phyloP scores from a whole-genome alignment of 2,113 vertebrate species.

The Cisticola juncidis region DNA sequence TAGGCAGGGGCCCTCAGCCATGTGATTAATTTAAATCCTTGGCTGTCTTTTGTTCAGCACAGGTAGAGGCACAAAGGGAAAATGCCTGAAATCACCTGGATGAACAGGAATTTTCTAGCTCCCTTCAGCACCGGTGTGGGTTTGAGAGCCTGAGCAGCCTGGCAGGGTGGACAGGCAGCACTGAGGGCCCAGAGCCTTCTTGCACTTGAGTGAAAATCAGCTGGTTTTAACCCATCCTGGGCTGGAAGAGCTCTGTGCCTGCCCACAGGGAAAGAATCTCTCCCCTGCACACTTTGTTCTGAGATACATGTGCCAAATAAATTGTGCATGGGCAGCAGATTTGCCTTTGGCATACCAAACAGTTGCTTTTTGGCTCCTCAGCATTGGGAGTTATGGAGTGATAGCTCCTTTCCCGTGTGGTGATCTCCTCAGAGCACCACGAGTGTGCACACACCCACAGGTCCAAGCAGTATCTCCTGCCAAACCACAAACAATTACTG shows the following conservation, averaged over 20 bases:
- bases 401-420: background rate
- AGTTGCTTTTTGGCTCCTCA: background rate
- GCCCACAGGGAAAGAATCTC: background rate
- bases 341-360: background rate
- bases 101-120: background rate
- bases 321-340: background rate
- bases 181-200: background rate
- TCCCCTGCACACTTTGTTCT: fast-evolving
- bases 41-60: background rate
- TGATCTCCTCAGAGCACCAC: background rate
- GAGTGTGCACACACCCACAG: background rate
- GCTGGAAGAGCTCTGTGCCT: background rate
- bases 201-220: background rate
- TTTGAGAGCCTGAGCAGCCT: background rate
- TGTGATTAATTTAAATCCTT: background rate
- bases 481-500: background rate
- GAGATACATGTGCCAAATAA: fast-evolving
- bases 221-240: background rate
- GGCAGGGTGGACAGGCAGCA: background rate
- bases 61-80: background rate
- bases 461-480: background rate
- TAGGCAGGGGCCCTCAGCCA: fast-evolving
- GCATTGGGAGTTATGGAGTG: background rate
- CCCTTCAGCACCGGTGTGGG: background rate
- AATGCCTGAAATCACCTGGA: background rate